Conservation (phyloP, 2,113 vertebrate genomes). For the Mesoclemmys tuberculata region DNA sequence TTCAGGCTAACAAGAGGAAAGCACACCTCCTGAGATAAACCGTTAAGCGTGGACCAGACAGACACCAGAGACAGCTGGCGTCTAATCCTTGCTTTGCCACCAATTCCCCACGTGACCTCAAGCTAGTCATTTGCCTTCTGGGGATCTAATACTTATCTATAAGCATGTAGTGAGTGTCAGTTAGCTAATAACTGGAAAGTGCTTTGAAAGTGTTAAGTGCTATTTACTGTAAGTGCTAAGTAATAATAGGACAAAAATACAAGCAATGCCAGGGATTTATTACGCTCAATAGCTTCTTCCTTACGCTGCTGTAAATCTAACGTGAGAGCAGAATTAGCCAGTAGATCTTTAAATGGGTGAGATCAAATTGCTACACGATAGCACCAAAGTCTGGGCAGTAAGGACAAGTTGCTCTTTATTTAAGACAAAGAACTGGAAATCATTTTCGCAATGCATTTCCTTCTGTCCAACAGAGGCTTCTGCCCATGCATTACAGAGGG, state of each 20-base stretch:
- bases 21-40: neutral
- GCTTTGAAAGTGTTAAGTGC: neutral
- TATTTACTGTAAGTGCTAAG: neutral
- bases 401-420: neutral
- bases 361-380: neutral
- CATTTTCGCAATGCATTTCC: neutral
- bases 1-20: neutral
- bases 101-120: neutral
- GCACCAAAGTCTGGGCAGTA: neutral
- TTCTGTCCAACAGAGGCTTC: neutral
- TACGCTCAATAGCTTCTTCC: too few species aligned
- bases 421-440: neutral
- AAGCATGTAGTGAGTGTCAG: neutral
- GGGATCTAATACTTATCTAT: neutral
- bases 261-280: neutral
- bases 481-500: neutral
- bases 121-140: neutral
- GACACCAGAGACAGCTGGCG: neutral
- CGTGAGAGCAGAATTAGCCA: neutral
- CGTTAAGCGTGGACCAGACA: neutral
- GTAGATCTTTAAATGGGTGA: neutral
- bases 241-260: neutral
- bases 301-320: too few species aligned
- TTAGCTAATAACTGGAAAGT: neutral
- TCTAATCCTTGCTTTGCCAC: neutral